Evolutionary conservation across 1,140 invertebrate species (phyloP), one percentile per base, ranked within the genome.

Genomic region (Holotrichia oblita): DNA sequence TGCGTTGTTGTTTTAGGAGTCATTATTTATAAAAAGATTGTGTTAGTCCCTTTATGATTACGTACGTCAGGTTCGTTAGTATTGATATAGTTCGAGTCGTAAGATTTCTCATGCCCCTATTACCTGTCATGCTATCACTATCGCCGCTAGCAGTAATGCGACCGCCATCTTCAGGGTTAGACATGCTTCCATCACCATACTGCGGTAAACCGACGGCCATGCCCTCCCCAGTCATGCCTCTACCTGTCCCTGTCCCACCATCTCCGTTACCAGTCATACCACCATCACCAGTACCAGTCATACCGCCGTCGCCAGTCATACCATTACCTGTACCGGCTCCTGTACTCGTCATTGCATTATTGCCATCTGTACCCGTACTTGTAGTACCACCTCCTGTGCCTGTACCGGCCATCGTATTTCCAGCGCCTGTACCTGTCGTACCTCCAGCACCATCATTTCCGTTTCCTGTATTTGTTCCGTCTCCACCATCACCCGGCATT

Each of bases 391-490:
- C 64, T 59, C 20, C 77, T 12, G 42, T 79, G 48, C 64, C 78
- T 3, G 10, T 41, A 61, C 41, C 42, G 76, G n/a, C 14, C 78
- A 42, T 34, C 4, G 41, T 55, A 27, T 24, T 61, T 64, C 69
- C 80, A 8, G 59, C 73, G 77, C 27, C 78, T 17, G 12, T 59
- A 69, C 72, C 77, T 34, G 59, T 80, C 55, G 44, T 78, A 75
- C 76, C 79, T 59, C 20, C 77, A n/a, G 42, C 77, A 24, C 76
- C 81, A 34, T 10, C 79, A 77, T 69, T 76, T 61, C 55, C 78
- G 41, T 34, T 34, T 34, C 27, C 27, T 40, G 79, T 81, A 14
- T 6, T 34, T 2, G 2, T 4, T 73, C 79, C 3, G 42, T 80
- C 48, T 27, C 73, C n/a, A 44, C 76, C 59, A 12, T 14, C 77